A percentile compares a stretch with the other conserved stretches of the same genome.
Evolutionary conservation across 2,888 invertebrate genomes (phyloP).

Genomic region (Mythimna pallens): DNA sequence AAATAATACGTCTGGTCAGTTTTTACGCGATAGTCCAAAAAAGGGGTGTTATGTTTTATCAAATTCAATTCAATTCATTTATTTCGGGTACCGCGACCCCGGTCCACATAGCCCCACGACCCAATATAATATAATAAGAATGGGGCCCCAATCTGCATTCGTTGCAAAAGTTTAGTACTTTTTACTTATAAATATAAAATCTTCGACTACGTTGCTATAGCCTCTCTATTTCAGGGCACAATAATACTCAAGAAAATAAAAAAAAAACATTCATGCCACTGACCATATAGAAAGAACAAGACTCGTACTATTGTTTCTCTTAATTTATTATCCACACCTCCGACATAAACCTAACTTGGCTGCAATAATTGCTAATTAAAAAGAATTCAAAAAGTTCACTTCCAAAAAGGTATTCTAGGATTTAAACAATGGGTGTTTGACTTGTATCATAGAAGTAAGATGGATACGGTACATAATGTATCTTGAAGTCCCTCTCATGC

Average conservation of each 20-base stretch:
- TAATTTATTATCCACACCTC: constrained; percentile 47
- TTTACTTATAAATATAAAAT: not conserved
- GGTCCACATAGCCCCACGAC: too few species aligned
- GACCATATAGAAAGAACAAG: constrained; percentile 33
- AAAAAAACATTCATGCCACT: constrained; percentile 8
- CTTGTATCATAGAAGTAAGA: not conserved
- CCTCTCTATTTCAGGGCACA: constrained; percentile 11
- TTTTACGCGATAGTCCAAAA: too few species aligned
- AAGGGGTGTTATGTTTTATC: too few species aligned
- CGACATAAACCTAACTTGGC: constrained; percentile 11
- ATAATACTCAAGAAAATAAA: constrained; percentile 21
- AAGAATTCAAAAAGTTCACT: constrained; percentile 27
- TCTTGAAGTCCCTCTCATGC: not conserved
- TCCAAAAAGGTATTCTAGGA: constrained; percentile 6
- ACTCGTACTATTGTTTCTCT: constrained; percentile 44
- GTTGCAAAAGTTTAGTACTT: too few species aligned
- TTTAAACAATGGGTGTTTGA: constrained; percentile 36
- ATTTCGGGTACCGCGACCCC: too few species aligned
- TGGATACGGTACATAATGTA: not conserved
- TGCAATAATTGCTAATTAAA: constrained; percentile 44
- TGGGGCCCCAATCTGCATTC: too few species aligned
- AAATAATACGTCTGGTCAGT: too few species aligned
- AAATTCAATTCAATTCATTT: too few species aligned
- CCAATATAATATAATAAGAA: too few species aligned
- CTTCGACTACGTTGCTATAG: not conserved